Base-by-base conservation (phyloP, 2,113 vertebrate genomes). In the Bos javanicus region DNA sequence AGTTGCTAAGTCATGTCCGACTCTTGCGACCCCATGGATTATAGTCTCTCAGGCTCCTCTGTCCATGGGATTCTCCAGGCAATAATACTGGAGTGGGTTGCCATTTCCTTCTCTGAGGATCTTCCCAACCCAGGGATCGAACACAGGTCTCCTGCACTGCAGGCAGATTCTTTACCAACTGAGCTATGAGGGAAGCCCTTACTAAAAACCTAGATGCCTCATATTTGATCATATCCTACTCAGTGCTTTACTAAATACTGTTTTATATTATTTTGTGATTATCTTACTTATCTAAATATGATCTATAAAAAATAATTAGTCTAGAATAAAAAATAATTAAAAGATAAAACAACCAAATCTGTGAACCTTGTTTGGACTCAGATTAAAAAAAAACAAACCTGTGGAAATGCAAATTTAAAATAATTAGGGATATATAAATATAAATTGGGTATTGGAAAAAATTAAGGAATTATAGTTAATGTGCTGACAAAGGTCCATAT, bases 391-490 rank as follows among this genome's bases (percentile, higher is more conserved):
- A 25, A 25, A 94, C 15, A 88, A 56, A 12, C 48, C 25, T 48
- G 9, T 78, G 50, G 92, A 94, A 90, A 67, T n/a, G n/a, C 15
- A 74, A 94, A 88, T 89, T 94, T 84, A 95, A 94, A 56, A 84
- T 85, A 95, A 96, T 60, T 46, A 46, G 21, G 5, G 25, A 89
- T 36, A 54, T 71, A 3, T 94, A 6, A 92, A 46, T 59, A 81
- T 54, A 28, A 39, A 81, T 14, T 14, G 25, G 25, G 21, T 87
- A 76, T 26, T 74, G n/a, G 74, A 97, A 84, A n/a, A 78, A 54
- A 96, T 14, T 88, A 84, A 71, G 64, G 48, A 92, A 92, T 84
- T 87, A 64, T 28, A 83, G 30, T 59, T 87, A 67, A 64, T 56
- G 4, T 92, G 78, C 64, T 21, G 64, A 36, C n/a, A 36, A 71